Evolutionary conservation across 1,140 invertebrate species (phyloP).

Genomic region (Diploscapter pachys): DNA sequence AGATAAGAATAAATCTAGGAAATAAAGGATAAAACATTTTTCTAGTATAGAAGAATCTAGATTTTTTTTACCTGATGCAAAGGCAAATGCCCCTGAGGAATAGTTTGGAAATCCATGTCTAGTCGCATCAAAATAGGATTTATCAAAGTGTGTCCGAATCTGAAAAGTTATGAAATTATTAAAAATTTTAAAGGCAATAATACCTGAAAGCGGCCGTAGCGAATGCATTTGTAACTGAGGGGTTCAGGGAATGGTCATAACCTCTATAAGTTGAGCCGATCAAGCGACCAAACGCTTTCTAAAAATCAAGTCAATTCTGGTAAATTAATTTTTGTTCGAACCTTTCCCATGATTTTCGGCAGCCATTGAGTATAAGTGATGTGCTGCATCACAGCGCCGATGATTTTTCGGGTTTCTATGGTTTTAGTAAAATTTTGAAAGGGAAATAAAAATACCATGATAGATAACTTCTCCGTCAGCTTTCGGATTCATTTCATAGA

Average conservation of each 20-base stretch:
- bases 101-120: slow-evolving; percentile 77
- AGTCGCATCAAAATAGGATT: slow-evolving; percentile 79
- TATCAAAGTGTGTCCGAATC: slow-evolving; percentile 93
- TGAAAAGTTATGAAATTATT: slow-evolving; percentile 24
- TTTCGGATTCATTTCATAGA: slow-evolving; percentile 79
- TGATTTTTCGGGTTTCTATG: slow-evolving; percentile 76
- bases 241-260: slow-evolving; percentile 77
- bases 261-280: slow-evolving; percentile 67
- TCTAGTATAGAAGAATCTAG: no score
- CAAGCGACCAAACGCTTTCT: no score
- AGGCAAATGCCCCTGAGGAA: slow-evolving; percentile 74
- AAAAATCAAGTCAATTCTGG: no score
- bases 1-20: background rate
- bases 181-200: no score
- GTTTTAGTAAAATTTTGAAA: no score
- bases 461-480: slow-evolving; percentile 91
- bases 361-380: slow-evolving; percentile 93
- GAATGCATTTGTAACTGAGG: slow-evolving; percentile 88
- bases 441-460: slow-evolving; percentile 61
- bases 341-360: slow-evolving; percentile 76
- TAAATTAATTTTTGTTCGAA: background rate
- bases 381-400: slow-evolving; percentile 90
- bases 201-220: slow-evolving; percentile 79
- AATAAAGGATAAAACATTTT: no score
- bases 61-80: slow-evolving; percentile 65